These are phyloP conservation scores for Phenacoccus solenopsis DNA, from an alignment of 1,140 invertebrate genomes.

Conservation along the genomic window DNA sequence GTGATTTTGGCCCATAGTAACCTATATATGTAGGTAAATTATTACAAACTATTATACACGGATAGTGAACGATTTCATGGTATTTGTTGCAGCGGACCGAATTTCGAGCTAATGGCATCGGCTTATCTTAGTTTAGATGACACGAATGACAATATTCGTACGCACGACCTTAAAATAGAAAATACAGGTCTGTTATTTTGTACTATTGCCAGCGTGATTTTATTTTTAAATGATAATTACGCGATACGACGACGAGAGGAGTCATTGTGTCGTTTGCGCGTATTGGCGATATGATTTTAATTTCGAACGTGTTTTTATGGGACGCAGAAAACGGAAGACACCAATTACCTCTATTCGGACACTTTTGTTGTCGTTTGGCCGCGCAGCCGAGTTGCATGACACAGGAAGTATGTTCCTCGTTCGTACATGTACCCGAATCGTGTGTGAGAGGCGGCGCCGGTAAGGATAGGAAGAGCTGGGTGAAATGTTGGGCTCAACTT, in stretches of 20 bases:
- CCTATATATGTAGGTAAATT: too few species aligned
- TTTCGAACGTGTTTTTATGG: neutral
- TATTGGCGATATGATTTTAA: too few species aligned
- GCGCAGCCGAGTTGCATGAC: conserved; percentile 49
- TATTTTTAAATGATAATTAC: conserved; percentile 8
- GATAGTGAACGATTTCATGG: too few species aligned
- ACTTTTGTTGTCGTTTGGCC: conserved; percentile 58
- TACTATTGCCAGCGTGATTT: neutral
- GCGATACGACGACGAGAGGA: too few species aligned
- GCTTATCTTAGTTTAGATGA: conserved; percentile 47
- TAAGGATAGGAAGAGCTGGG: neutral
- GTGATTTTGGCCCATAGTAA: too few species aligned
- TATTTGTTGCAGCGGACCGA: conserved; percentile 43
- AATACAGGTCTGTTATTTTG: conserved; percentile 34
- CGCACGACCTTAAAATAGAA: conserved; percentile 40
- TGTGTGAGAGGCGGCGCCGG: neutral
- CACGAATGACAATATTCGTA: conserved; percentile 42
- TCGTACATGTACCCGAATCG: conserved; percentile 31
- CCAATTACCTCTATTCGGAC: conserved; percentile 53
- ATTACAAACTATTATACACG: too few species aligned
- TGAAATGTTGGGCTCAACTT: conserved; percentile 8
- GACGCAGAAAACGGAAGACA: conserved; percentile 39
- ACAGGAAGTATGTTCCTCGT: conserved; percentile 41
- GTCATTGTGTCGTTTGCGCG: too few species aligned
- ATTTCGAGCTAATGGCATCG: conserved; percentile 53